Percentiles rank a stretch among this genome's conserved stretches.
Conservation (phyloP, 2,888 invertebrate genomes). For the Mythimna vitellina region DNA sequence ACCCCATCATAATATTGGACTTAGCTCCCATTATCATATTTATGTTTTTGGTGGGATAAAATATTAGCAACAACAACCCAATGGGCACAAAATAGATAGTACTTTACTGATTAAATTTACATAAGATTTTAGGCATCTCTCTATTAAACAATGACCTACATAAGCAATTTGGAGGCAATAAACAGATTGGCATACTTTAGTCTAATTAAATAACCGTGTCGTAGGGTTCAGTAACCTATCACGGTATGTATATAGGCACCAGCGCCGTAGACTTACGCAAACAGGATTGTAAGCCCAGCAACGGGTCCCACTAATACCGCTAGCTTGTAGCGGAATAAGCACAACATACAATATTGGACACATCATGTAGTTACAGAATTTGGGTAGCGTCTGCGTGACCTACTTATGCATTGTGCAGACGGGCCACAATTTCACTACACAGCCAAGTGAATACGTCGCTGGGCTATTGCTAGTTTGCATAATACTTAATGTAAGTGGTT, state of each 20-base stretch:
- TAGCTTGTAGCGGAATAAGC: constrained; percentile 26
- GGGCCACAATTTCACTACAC: not conserved
- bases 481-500: no score
- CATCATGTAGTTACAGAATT: constrained; percentile 36
- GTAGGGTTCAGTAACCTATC: not conserved
- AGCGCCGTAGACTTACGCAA: not conserved
- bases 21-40: no score
- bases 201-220: constrained; percentile 16
- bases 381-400: constrained; percentile 46
- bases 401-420: constrained; percentile 33
- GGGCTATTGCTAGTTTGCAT: not conserved
- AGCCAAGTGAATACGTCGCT: not conserved
- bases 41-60: not conserved
- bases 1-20: no score
- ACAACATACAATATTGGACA: constrained; percentile 43
- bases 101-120: no score
- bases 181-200: constrained; percentile 6
- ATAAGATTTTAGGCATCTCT: no score
- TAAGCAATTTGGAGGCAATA: not conserved
- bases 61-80: not conserved
- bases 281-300: constrained; percentile 16
- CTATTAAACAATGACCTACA: not conserved
- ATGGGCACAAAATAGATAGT: no score
- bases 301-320: constrained; percentile 6
- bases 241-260: constrained; percentile 3